A percentile compares a stretch with the other conserved stretches of the same genome.
These are phyloP conservation scores for Triplophysa yarkandensis DNA, from an alignment of 2,797 vertebrate species.

Conservation along the genomic window DNA sequence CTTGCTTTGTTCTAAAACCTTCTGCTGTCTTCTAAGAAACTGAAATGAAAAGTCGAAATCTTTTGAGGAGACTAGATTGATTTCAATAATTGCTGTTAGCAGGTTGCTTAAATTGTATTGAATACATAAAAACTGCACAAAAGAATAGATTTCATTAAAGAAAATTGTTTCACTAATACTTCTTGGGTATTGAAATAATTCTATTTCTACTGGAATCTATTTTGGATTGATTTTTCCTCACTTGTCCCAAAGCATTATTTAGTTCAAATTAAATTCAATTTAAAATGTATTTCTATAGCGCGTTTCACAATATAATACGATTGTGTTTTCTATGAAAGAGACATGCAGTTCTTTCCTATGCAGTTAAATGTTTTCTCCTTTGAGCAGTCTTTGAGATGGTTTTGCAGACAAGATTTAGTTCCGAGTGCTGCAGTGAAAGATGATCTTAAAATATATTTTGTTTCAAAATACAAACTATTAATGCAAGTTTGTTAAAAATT, in stretches of 20 bases:
- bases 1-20: slow-evolving; percentile 1
- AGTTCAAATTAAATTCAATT: no score
- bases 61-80: background rate
- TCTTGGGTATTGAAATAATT: background rate
- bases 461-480: no score
- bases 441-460: no score
- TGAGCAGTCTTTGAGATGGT: no score
- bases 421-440: no score
- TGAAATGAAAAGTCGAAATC: background rate
- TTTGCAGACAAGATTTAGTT: no score
- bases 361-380: no score
- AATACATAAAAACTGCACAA: background rate
- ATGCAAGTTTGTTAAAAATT: no score
- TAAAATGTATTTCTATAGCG: no score
- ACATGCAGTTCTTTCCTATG: background rate
- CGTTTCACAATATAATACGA: background rate
- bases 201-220: no score
- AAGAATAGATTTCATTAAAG: background rate
- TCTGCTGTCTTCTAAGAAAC: background rate
- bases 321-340: background rate
- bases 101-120: background rate
- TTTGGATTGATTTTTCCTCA: background rate
- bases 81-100: background rate
- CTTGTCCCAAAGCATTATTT: background rate
- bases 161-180: background rate